A percentile compares a stretch with the other conserved stretches of the same genome.
These are phyloP conservation scores for Hephaestus fuliginosus DNA, from an alignment of 2,797 vertebrate species.

Conservation along the genomic window DNA sequence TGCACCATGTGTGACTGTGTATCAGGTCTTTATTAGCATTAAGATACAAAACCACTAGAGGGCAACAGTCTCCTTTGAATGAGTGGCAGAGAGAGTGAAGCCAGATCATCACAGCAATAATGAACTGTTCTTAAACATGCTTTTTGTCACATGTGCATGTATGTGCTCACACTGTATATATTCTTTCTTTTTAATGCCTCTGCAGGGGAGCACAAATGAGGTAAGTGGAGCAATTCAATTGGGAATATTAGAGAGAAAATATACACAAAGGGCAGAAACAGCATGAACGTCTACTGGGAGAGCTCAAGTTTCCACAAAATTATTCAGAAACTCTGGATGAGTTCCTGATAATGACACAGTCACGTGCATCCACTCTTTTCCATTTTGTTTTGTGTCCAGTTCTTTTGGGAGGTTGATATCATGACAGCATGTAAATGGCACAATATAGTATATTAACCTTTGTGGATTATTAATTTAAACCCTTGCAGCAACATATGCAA, in stretches of 20 bases:
- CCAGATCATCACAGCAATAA: background rate
- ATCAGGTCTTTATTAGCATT: no score
- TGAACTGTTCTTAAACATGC: background rate
- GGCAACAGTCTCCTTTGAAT: constrained; percentile 30
- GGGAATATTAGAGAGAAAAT: background rate
- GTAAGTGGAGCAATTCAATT: constrained; percentile 82
- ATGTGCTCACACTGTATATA: constrained; percentile 45
- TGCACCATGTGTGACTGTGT: no score
- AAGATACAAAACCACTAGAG: constrained; percentile 55
- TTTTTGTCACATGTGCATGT: background rate
- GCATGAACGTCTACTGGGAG: background rate
- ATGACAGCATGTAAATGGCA: constrained; percentile 24
- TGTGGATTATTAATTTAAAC: constrained; percentile 15
- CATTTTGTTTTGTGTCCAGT: constrained; percentile 12
- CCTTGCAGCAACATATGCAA: background rate
- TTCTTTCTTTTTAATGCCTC: constrained; percentile 75
- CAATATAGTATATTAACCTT: constrained; percentile 15
- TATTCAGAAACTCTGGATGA: background rate
- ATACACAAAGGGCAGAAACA: background rate
- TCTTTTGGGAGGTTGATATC: constrained; percentile 18
- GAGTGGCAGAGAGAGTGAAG: background rate
- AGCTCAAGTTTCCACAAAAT: background rate
- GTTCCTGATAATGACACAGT: constrained; percentile 41
- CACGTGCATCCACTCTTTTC: constrained; percentile 28
- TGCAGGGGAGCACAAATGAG: constrained; percentile 98